Evolutionary conservation across 2,113 vertebrate species (phyloP).

Genomic region (Syngnathus floridae): DNA sequence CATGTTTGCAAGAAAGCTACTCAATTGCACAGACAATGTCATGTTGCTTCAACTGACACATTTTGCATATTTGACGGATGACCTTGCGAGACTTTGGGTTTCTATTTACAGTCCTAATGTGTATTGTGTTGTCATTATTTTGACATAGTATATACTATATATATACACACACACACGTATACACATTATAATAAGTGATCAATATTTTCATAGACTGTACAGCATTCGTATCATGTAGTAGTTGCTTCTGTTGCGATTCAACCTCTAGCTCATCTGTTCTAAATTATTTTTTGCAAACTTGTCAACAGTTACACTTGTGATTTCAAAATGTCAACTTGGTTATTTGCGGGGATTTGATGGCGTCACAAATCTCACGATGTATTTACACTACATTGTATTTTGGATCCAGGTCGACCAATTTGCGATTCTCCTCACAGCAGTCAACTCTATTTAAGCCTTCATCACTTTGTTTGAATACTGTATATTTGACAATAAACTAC

Average conservation of each 20-base stretch:
- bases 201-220: not conserved
- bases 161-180: not conserved
- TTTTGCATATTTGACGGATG: not conserved
- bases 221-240: not conserved
- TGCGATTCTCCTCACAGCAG: conserved; percentile 1
- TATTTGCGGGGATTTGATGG: not conserved
- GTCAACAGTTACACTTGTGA: not conserved
- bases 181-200: not conserved
- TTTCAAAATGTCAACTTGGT: not conserved
- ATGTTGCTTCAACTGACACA: not conserved
- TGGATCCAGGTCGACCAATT: not conserved
- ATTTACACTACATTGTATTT: not conserved
- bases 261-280: not conserved
- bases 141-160: not conserved
- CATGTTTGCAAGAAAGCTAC: not conserved
- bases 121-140: not conserved
- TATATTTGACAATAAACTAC: conserved; percentile 20
- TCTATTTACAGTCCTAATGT: not conserved
- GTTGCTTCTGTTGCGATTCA: not conserved
- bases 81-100: not conserved
- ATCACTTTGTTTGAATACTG: not conserved
- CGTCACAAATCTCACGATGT: not conserved
- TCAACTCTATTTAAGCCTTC: conserved; percentile 1
- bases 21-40: not conserved
- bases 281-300: too few species aligned